phyloP scores from a whole-genome alignment of 2,113 vertebrate genomes.

The Microcebus tavaratra region DNA sequence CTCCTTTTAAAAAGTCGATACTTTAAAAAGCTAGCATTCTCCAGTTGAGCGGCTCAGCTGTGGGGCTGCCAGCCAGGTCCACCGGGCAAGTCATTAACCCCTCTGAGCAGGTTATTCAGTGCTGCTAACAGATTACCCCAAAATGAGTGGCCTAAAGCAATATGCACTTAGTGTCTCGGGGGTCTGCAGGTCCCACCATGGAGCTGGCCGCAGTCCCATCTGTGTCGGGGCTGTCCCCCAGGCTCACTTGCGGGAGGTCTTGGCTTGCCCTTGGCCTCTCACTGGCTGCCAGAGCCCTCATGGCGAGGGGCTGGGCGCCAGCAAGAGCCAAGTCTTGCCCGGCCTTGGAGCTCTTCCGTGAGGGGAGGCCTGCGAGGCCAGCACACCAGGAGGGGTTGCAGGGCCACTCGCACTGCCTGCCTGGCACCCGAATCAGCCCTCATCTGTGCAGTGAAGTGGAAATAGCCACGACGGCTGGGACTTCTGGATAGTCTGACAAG shows the following conservation, averaged over 20 bases:
- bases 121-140: too few species aligned
- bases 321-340: not conserved
- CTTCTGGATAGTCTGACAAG: not conserved
- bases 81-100: not conserved
- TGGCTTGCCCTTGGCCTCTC: not conserved
- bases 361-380: too few species aligned
- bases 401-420: too few species aligned
- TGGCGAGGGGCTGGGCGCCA: not conserved
- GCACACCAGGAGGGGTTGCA: not conserved
- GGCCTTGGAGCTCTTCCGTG: too few species aligned
- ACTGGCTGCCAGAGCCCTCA: accelerated
- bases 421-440: not conserved
- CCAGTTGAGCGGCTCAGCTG: too few species aligned
- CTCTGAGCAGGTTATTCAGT: not conserved
- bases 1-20: too few species aligned
- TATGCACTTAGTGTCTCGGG: not conserved
- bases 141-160: not conserved
- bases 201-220: too few species aligned
- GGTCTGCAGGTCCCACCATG: too few species aligned
- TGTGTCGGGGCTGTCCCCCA: too few species aligned
- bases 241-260: not conserved
- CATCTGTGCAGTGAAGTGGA: not conserved
- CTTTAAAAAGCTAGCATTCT: too few species aligned
- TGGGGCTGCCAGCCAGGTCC: too few species aligned
- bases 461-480: not conserved